Conservation (phyloP, 2,888 invertebrate genomes). For the Melipona bicolor region DNA sequence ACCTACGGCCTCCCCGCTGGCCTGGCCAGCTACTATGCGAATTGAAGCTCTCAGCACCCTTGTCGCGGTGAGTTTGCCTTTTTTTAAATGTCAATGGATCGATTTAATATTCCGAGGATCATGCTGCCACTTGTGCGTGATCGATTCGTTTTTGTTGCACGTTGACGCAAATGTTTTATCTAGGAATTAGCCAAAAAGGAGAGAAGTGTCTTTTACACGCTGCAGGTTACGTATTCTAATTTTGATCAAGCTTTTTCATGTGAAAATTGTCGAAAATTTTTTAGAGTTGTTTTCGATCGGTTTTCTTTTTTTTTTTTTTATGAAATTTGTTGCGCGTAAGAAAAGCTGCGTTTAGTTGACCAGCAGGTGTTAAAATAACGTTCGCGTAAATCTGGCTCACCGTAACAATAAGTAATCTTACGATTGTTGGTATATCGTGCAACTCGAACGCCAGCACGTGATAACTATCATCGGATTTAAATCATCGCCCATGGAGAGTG, state of each 20-base stretch:
- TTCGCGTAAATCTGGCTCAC: slow-evolving; percentile 28
- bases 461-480: slow-evolving; percentile 58
- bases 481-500: slow-evolving; percentile 61
- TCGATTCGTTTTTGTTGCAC: not conserved
- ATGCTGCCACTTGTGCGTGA: not conserved
- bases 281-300: not conserved
- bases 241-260: not conserved
- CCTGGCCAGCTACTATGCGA: slow-evolving; percentile 91
- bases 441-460: slow-evolving; percentile 34
- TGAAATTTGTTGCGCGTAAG: not conserved
- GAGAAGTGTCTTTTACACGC: too few relatives aligned
- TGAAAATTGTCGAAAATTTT: not conserved
- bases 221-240: too few relatives aligned
- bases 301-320: not conserved
- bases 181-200: too few relatives aligned
- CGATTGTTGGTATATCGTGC: slow-evolving; percentile 4
- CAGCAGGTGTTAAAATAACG: slow-evolving; percentile 27
- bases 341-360: not conserved
- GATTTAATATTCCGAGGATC: not conserved
- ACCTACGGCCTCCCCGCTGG: slow-evolving; percentile 86
- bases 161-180: not conserved
- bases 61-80: slow-evolving; percentile 88
- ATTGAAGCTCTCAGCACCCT: slow-evolving; percentile 91
- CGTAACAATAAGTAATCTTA: slow-evolving; percentile 50
- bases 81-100: not conserved